Conservation (phyloP, 1,140 invertebrate species). For the Conopomorpha cramerella region DNA sequence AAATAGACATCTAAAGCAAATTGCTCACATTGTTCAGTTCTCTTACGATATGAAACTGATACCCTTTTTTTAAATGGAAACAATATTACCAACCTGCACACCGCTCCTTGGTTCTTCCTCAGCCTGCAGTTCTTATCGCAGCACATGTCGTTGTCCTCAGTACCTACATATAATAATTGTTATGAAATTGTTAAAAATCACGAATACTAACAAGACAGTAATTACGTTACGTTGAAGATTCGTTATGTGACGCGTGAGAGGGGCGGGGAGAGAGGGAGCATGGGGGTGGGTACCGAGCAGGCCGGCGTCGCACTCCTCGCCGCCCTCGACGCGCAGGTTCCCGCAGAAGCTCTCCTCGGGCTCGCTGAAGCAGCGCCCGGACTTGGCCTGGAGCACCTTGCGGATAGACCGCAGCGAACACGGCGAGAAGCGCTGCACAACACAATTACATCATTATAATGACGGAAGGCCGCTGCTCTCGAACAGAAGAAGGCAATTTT, state of each 20-base stretch:
- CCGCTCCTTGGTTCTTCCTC: conserved; percentile 75
- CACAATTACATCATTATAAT: no score
- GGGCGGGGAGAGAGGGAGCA: background rate
- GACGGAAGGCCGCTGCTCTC: no score
- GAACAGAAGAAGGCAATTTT: no score
- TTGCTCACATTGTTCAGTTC: no score
- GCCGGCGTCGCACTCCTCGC: conserved; percentile 93
- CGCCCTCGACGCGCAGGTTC: conserved; percentile 89
- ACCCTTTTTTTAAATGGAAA: no score
- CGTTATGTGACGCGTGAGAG: background rate
- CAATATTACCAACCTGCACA: conserved; percentile 77
- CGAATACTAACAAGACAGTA: no score
- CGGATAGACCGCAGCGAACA: conserved; percentile 91
- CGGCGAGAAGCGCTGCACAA: conserved; percentile 93
- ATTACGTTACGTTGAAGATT: no score
- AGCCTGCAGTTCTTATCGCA: conserved; percentile 93
- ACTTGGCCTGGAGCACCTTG: conserved; percentile 91
- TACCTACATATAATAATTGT: no score
- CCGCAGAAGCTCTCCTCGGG: conserved; percentile 95
- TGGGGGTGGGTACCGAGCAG: conserved; percentile 64
- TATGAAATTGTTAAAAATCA: no score
- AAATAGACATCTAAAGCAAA: no score
- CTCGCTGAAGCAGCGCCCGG: conserved; percentile 89
- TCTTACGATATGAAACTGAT: no score
- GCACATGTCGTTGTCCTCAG: conserved; percentile 89